phyloP scores from a whole-genome alignment of 2,113 vertebrate species.

The Anolis carolinensis region DNA sequence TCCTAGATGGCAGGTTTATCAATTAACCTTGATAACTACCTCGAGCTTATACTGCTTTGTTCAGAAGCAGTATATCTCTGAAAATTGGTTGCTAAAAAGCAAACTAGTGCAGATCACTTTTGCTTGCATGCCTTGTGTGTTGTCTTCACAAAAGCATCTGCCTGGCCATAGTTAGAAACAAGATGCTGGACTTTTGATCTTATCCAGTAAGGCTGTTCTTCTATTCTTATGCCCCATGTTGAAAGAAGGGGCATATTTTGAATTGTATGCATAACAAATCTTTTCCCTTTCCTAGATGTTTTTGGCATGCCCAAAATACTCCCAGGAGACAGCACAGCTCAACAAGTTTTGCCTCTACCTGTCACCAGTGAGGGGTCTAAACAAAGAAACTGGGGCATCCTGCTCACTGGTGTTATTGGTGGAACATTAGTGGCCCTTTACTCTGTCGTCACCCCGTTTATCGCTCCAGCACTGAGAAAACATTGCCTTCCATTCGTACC shows the following conservation, averaged over 20 bases:
- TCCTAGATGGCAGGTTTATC: background rate
- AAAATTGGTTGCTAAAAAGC: background rate
- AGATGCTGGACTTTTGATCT: background rate
- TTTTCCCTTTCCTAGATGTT: constrained; percentile 11
- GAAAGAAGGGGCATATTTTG: background rate
- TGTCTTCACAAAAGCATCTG: background rate
- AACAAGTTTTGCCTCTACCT: rapidly evolving
- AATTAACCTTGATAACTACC: background rate
- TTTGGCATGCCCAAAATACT: background rate
- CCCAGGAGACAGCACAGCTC: rapidly evolving
- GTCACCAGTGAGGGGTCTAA: rapidly evolving
- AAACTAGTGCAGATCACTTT: background rate
- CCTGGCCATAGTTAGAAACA: background rate
- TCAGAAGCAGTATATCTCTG: background rate
- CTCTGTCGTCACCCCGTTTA: constrained; percentile 82
- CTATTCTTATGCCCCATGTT: background rate
- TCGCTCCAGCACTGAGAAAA: constrained; percentile 86
- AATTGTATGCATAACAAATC: background rate
- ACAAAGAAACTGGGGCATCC: constrained; percentile 74
- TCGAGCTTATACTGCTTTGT: background rate
- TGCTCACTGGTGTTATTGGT: constrained; percentile 76
- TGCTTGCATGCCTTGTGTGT: background rate
- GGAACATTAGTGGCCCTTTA: constrained; percentile 84
- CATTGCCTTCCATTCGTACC: constrained; percentile 94
- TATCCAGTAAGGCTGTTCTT: background rate